A percentile compares a stretch with the other conserved stretches of the same genome.
phyloP scores from a whole-genome alignment of 2,113 vertebrate genomes.

The Zeus faber region DNA sequence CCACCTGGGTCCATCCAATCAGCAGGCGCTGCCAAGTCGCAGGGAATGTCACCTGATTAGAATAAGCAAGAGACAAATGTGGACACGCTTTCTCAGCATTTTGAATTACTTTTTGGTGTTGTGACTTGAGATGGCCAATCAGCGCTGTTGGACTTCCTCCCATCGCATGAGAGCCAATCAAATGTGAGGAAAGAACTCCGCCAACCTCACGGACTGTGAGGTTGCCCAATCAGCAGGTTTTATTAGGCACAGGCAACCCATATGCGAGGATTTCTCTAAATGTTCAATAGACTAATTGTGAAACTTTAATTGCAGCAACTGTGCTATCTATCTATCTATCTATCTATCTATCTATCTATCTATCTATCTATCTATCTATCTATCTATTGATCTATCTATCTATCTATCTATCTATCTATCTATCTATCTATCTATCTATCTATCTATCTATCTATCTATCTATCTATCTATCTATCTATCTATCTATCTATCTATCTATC shows the following conservation, averaged over 20 bases:
- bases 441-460: too few species aligned
- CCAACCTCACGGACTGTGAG: too few species aligned
- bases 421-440: too few species aligned
- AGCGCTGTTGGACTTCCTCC: not conserved
- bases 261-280: conserved; percentile 35
- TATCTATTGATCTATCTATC: too few species aligned
- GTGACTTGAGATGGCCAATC: conserved; percentile 18
- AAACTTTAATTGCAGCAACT: too few species aligned
- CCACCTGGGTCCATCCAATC: conserved; percentile 60
- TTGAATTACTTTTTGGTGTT: conserved; percentile 20
- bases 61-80: conserved; percentile 48
- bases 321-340: too few species aligned
- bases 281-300: conserved; percentile 50
- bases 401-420: too few species aligned
- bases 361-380: too few species aligned
- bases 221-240: conserved; percentile 34
- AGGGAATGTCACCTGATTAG: conserved; percentile 52
- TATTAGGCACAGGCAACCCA: conserved; percentile 39
- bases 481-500: too few species aligned
- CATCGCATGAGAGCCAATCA: not conserved
- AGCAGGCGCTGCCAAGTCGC: conserved; percentile 48
- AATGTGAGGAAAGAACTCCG: too few species aligned
- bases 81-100: conserved; percentile 44
- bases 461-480: too few species aligned
- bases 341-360: too few species aligned